A percentile compares a stretch with the other conserved stretches of the same genome.
Conservation (phyloP, 2,113 vertebrate species). For the Amphilophus citrinellus region DNA sequence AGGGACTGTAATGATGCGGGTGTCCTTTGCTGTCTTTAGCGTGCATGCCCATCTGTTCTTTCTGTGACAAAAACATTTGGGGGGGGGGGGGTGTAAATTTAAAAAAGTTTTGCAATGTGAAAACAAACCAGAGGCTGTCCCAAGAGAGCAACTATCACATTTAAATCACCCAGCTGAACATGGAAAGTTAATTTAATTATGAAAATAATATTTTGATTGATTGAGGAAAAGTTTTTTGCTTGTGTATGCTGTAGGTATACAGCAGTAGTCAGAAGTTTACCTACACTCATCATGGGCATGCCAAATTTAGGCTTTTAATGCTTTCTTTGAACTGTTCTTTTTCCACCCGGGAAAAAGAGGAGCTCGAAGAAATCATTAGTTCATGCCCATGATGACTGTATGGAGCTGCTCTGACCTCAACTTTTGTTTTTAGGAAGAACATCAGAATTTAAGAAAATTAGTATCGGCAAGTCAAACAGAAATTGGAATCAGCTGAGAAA, state of each 20-base stretch:
- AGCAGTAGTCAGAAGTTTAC: background rate
- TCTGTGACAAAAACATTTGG: slow-evolving; percentile 6
- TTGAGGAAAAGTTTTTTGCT: too few species aligned
- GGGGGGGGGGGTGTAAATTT: background rate
- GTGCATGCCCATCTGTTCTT: background rate
- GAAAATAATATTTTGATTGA: too few species aligned
- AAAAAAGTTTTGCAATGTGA: background rate
- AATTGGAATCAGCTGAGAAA: background rate
- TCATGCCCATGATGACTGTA: background rate
- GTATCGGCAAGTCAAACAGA: too few species aligned
- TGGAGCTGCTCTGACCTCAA: background rate
- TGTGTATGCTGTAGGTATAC: background rate
- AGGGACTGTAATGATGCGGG: background rate
- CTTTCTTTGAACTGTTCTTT: background rate
- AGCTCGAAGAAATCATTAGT: background rate
- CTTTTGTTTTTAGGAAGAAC: background rate
- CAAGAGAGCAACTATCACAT: too few species aligned
- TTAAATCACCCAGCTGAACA: too few species aligned
- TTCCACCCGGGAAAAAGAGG: background rate
- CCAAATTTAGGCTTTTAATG: background rate
- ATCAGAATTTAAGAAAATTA: background rate
- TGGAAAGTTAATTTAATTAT: too few species aligned
- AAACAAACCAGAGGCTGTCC: background rate
- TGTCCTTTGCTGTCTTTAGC: slow-evolving; percentile 26
- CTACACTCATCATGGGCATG: background rate